Percentiles rank a stretch among this genome's conserved stretches.
These are phyloP conservation scores for Caenorhabditis elegans DNA, from an alignment of 1,140 invertebrate species.

Conservation along the genomic window WBcel235 BX284606.5:7486001-7486500, in stretches of 20 bases:
- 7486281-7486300: neutral
- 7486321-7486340: too few relatives aligned
- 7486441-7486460: too few relatives aligned
- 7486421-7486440: too few relatives aligned
- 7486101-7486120: conserved; percentile 28
- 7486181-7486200: conserved; percentile 15
- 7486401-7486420: neutral
- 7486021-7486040: conserved; percentile 14
- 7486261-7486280: neutral
- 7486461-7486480: neutral
- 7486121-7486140: conserved; percentile 11
- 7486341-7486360: neutral
- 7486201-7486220: conserved; percentile 23
- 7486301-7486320: neutral
- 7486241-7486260: conserved; percentile 9
- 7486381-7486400: neutral
- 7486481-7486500: neutral
- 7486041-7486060: neutral
- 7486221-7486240: neutral
- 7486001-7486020: neutral
- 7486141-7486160: conserved; percentile 17
- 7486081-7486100: conserved; percentile 25
- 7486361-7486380: neutral
- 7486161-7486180: conserved; percentile 16
- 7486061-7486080: conserved; percentile 28